Conservation (phyloP, 2,113 vertebrate species). For the Sinocyclocheilus grahami region DNA sequence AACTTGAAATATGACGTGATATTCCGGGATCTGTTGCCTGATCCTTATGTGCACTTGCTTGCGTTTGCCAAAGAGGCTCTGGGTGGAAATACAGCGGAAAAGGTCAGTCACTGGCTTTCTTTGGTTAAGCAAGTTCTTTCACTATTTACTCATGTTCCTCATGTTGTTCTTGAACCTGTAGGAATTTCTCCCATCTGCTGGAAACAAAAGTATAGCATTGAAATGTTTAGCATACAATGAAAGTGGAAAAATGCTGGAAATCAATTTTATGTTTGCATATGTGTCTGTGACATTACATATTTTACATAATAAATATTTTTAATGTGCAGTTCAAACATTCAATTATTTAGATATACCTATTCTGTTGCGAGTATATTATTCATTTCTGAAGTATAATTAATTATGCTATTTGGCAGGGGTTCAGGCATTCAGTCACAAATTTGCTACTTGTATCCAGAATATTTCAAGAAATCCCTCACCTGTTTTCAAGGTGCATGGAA, state of each 20-base stretch:
- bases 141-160: neutral
- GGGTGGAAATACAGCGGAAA: constrained; percentile 38
- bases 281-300: neutral
- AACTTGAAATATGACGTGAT: constrained; percentile 94
- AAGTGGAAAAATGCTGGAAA: neutral
- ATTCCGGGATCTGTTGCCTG: constrained; percentile 85
- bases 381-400: too few relatives aligned
- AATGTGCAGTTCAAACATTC: neutral
- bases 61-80: constrained; percentile 86
- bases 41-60: constrained; percentile 81
- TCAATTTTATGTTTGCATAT: neutral
- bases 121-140: too few relatives aligned
- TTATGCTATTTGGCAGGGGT: too few relatives aligned
- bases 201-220: neutral
- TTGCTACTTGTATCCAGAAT: too few relatives aligned
- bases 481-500: too few relatives aligned
- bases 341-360: too few relatives aligned
- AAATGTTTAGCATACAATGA: neutral
- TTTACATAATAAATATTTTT: too few relatives aligned
- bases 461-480: too few relatives aligned
- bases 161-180: neutral
- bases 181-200: neutral
- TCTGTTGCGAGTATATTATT: too few relatives aligned
- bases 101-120: constrained; percentile 33
- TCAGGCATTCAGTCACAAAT: too few relatives aligned